Conservation (phyloP, 2,113 vertebrate species). For the Bubo scandiacus region DNA sequence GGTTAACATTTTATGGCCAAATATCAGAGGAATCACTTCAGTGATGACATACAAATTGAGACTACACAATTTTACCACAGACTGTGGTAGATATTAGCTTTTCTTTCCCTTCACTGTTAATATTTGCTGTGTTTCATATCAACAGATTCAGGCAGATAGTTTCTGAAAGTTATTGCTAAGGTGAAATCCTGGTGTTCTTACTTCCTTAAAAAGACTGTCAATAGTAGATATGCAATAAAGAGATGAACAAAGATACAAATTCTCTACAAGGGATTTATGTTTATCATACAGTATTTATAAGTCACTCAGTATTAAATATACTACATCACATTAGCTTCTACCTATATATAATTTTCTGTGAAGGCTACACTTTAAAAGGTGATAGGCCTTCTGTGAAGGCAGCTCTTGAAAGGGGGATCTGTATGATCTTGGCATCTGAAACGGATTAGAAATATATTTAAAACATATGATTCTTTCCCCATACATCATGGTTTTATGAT, state of each 20-base stretch:
- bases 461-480: background rate
- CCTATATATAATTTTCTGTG: background rate
- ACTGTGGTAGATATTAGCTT: background rate
- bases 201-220: background rate
- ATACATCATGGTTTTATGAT: background rate
- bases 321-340: background rate
- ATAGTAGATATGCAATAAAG: background rate
- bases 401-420: background rate
- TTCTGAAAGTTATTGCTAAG: background rate
- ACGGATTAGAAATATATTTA: background rate
- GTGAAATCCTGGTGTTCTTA: background rate
- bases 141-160: background rate
- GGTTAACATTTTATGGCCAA: background rate
- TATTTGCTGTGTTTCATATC: background rate
- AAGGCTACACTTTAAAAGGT: background rate
- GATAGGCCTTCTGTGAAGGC: background rate
- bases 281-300: background rate
- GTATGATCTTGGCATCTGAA: background rate
- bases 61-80: background rate
- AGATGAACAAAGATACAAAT: background rate
- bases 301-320: background rate
- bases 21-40: background rate
- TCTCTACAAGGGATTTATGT: background rate
- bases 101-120: background rate
- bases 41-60: background rate